Percentiles rank a stretch among this genome's conserved stretches.
Evolutionary conservation across 2,888 invertebrate species (phyloP).

Genomic region (Sinhomidia bicolor): DNA sequence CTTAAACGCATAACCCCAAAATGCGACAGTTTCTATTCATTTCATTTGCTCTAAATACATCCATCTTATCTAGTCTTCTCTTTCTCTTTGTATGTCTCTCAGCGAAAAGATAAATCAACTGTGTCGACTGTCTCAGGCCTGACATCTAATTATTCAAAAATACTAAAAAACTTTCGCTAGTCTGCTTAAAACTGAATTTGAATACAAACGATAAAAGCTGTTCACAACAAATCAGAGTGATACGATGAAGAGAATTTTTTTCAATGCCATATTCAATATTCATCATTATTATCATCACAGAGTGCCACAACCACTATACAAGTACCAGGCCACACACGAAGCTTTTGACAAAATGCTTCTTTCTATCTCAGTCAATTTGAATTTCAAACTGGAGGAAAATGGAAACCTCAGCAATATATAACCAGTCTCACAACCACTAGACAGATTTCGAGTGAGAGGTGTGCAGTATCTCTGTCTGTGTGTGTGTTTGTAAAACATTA

Average conservation of each 20-base stretch:
- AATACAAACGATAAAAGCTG: not conserved
- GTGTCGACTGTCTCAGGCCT: not conserved
- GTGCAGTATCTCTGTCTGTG: too few relatives aligned
- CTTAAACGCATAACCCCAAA: not conserved
- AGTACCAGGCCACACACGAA: slow-evolving; percentile 25
- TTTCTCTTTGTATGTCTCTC: not conserved
- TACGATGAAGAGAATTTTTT: not conserved
- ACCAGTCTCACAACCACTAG: not conserved
- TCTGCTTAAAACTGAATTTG: not conserved
- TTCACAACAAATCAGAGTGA: not conserved
- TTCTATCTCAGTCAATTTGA: slow-evolving; percentile 12
- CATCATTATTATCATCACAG: not conserved
- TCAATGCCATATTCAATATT: not conserved
- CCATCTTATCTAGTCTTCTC: not conserved
- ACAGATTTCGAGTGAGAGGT: not conserved
- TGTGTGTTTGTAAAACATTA: too few relatives aligned
- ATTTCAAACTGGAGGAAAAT: not conserved
- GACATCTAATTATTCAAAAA: slow-evolving; percentile 31
- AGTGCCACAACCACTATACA: not conserved
- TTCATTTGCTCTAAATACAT: slow-evolving; percentile 24
- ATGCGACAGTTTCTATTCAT: slow-evolving; percentile 24
- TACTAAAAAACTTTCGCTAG: not conserved
- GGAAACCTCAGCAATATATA: slow-evolving; percentile 32
- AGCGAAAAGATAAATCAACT: slow-evolving; percentile 23
- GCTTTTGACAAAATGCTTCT: slow-evolving; percentile 24